Evolutionary conservation across 2,888 invertebrate genomes (phyloP).

Genomic region (Drosophila subsilvestris): DNA sequence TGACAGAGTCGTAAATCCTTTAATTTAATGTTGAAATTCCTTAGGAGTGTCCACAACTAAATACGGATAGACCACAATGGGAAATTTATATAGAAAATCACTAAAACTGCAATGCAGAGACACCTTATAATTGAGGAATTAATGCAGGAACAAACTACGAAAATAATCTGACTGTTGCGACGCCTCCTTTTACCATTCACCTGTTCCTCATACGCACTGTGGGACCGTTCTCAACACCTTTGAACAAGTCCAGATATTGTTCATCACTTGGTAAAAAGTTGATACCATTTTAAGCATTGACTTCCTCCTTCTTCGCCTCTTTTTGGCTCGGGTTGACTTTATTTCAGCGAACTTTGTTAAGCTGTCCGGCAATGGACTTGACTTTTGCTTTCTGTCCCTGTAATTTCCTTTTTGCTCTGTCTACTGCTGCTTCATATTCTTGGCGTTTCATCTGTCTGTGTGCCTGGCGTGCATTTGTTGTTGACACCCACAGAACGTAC

Average conservation of each 20-base stretch:
- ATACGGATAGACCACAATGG: too few species aligned
- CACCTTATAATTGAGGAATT: too few species aligned
- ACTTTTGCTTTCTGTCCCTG: conserved; percentile 11
- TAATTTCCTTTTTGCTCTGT: conserved; percentile 38
- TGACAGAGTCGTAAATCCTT: too few species aligned
- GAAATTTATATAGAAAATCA: too few species aligned
- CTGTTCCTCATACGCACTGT: too few species aligned
- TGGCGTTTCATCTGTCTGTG: conserved; percentile 11
- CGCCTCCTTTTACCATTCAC: too few species aligned
- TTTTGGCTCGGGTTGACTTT: not conserved
- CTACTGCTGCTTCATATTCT: conserved; percentile 35
- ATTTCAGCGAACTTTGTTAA: conserved; percentile 42
- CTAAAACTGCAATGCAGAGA: too few species aligned
- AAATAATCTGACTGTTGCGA: too few species aligned
- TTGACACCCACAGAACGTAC: conserved; percentile 64
- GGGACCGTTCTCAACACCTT: too few species aligned
- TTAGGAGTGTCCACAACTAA: too few species aligned
- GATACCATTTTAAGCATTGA: conserved; percentile 51
- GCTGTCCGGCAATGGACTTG: conserved; percentile 41
- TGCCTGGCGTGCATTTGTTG: conserved; percentile 70
- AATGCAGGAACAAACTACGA: too few species aligned
- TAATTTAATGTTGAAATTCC: too few species aligned
- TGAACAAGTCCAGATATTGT: conserved; percentile 39
- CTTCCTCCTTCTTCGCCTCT: not conserved
- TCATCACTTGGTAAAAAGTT: conserved; percentile 33